Evolutionary conservation across 2,888 invertebrate genomes (phyloP).

Genomic region (Latrodectus hesperus): DNA sequence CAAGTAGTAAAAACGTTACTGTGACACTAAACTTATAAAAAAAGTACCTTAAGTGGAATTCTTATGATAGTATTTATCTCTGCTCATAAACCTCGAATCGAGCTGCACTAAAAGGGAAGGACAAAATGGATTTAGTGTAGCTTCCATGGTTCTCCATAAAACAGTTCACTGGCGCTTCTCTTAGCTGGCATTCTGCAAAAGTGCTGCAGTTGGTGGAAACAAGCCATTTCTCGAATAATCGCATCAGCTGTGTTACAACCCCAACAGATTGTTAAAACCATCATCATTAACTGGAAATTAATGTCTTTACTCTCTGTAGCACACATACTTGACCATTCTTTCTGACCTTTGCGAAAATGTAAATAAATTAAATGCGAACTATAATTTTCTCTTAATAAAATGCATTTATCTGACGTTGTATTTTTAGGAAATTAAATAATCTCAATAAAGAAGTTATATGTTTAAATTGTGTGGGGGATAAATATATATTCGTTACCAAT

Average conservation of each 20-base stretch:
- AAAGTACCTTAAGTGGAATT: no score
- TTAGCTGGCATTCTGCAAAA: background rate
- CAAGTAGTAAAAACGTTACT: no score
- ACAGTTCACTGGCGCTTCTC: background rate
- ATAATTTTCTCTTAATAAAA: no score
- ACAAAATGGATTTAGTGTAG: background rate
- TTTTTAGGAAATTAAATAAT: no score
- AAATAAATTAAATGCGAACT: background rate
- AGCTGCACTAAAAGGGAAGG: background rate
- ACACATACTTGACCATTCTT: background rate
- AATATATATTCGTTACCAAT: no score
- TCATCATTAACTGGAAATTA: slow-evolving; percentile 18
- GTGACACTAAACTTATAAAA: no score
- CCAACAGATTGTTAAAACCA: background rate
- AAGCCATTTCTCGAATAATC: background rate
- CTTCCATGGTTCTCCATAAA: background rate
- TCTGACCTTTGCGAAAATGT: background rate
- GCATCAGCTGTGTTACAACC: background rate
- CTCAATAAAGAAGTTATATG: no score
- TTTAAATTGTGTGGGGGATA: no score
- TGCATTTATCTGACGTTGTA: no score
- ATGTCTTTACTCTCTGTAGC: background rate
- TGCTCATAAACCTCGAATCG: no score
- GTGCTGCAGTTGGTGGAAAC: background rate
- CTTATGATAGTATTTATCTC: no score